A percentile compares a stretch with the other conserved stretches of the same genome.
Evolutionary conservation across 2,113 vertebrate genomes (phyloP).

Genomic region (Eptatretus burgeri): DNA sequence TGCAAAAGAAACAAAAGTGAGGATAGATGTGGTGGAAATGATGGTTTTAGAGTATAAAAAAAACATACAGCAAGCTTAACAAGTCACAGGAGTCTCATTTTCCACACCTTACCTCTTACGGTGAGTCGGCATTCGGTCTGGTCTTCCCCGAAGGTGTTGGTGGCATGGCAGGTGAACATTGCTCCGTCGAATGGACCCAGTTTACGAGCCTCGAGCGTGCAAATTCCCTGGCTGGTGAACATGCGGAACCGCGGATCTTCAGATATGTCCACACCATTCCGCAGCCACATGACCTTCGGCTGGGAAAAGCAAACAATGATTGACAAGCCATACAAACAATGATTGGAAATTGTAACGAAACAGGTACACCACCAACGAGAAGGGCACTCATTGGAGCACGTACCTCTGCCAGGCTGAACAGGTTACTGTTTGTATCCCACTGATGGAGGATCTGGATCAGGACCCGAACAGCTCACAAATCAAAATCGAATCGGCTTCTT

Average conservation of each 20-base stretch:
- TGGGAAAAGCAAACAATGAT: too few relatives aligned
- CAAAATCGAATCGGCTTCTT: too few relatives aligned
- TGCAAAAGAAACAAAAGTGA: too few relatives aligned
- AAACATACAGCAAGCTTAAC: too few relatives aligned
- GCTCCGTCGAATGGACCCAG: slow-evolving; percentile 36
- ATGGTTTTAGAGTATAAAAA: too few relatives aligned
- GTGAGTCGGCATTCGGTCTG: slow-evolving; percentile 38
- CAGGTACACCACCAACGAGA: neutral
- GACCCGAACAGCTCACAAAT: too few relatives aligned
- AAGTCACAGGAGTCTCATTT: too few relatives aligned
- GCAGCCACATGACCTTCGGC: slow-evolving; percentile 64
- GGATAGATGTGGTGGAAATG: too few relatives aligned
- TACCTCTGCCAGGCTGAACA: too few relatives aligned
- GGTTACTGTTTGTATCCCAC: too few relatives aligned
- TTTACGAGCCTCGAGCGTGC: slow-evolving; percentile 46
- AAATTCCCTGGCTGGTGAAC: slow-evolving; percentile 40
- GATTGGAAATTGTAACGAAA: neutral
- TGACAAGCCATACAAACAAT: neutral
- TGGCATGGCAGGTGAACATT: slow-evolving; percentile 32
- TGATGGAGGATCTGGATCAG: too few relatives aligned
- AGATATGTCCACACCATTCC: slow-evolving; percentile 41
- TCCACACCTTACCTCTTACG: slow-evolving; percentile 19
- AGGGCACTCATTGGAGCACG: too few relatives aligned
- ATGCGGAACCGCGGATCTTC: slow-evolving; percentile 48
- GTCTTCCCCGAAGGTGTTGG: slow-evolving; percentile 35